phyloP scores from a whole-genome alignment of 2,113 vertebrate genomes.

The Larimichthys crocea region DNA sequence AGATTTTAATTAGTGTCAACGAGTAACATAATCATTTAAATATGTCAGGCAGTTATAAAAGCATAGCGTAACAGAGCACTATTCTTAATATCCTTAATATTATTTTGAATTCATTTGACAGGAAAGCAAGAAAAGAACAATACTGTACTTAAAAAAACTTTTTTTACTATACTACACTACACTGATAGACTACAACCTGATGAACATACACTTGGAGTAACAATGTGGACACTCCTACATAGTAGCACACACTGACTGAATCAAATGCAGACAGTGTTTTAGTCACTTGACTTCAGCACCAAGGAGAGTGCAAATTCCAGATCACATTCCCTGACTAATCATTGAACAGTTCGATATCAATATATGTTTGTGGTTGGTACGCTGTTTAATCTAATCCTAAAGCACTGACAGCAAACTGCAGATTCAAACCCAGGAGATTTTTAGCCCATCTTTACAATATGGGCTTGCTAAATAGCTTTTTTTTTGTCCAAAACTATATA shows the following conservation, averaged over 20 bases:
- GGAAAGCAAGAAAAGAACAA: neutral
- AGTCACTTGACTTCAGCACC: slow-evolving; percentile 13
- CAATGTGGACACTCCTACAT: neutral
- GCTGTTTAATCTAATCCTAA: no score
- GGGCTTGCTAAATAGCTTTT: neutral
- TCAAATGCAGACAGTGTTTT: neutral
- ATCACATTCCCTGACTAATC: neutral
- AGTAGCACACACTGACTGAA: no score
- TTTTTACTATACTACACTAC: no score
- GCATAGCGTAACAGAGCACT: neutral
- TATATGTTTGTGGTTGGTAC: no score
- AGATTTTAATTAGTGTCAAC: neutral
- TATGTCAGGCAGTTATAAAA: neutral
- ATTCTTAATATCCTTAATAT: neutral
- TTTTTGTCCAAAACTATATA: neutral
- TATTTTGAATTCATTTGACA: neutral
- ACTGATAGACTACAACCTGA: neutral
- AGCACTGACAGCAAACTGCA: no score
- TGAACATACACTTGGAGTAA: neutral
- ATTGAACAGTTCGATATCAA: neutral
- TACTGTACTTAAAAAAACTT: no score
- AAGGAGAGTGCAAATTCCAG: neutral
- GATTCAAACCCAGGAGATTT: neutral
- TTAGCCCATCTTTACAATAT: neutral
- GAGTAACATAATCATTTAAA: neutral